A percentile compares a stretch with the other conserved stretches of the same genome.
These are phyloP conservation scores for Acromyrmex echinatior DNA, from an alignment of 1,140 invertebrate species.

Conservation along the genomic window DNA sequence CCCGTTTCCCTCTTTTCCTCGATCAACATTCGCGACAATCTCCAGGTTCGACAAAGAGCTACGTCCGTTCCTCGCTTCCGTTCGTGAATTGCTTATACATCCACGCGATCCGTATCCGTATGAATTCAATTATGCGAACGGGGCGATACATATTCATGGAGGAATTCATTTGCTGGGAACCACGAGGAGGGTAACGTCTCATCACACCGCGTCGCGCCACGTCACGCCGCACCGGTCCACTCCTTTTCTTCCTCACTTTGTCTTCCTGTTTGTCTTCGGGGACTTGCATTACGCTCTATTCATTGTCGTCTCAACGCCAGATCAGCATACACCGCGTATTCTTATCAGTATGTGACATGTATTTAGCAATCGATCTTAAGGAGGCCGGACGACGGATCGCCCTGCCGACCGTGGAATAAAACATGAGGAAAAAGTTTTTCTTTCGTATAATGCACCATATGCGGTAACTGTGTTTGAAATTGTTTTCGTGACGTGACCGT, in stretches of 20 bases:
- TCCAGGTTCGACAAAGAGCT: constrained; percentile 33
- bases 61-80: constrained; percentile 61
- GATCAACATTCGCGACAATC: not conserved
- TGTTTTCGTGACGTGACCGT: constrained; percentile 32
- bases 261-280: constrained; percentile 36
- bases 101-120: constrained; percentile 67
- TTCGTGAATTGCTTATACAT: constrained; percentile 63
- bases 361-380: constrained; percentile 72
- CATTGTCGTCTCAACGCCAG: constrained; percentile 53
- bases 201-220: constrained; percentile 67
- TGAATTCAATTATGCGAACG: constrained; percentile 82
- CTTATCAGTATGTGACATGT: constrained; percentile 26
- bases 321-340: constrained; percentile 18
- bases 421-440: constrained; percentile 69
- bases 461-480: not conserved
- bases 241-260: constrained; percentile 52
- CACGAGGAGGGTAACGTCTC: constrained; percentile 78
- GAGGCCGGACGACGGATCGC: constrained; percentile 63
- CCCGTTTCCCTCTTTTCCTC: constrained; percentile 29
- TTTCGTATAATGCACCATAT: constrained; percentile 27
- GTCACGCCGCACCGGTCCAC: constrained; percentile 41
- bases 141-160: constrained; percentile 82
- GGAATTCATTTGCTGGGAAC: constrained; percentile 82
- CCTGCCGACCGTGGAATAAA: constrained; percentile 71
- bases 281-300: constrained; percentile 54